Evolutionary conservation across 2,888 invertebrate genomes (phyloP), one percentile per base, ranked within the genome.

Genomic region (Caenorhabditis parvicauda): DNA sequence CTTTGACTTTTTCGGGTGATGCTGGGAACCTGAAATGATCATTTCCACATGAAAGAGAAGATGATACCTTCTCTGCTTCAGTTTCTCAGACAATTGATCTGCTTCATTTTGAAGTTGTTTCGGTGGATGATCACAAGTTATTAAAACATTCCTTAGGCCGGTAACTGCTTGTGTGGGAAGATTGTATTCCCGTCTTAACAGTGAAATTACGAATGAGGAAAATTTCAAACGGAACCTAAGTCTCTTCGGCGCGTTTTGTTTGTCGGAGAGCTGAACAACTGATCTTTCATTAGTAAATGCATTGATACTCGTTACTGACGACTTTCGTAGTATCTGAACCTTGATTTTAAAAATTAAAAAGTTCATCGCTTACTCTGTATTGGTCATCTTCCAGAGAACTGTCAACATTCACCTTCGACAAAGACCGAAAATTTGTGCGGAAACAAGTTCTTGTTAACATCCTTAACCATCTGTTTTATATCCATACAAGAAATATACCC

Each of bases 91-190:
- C 24, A 77, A 44, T 50, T 74, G 65, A 62, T 79, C 79, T 2
- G 79, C 77, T 38, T 79, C 77, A 47, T 70, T 53, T 55, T 79
- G 79, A n/a, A 79, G 48, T 54, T 72, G 71, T 48, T 74, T 76
- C 22, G 74, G 72, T 2, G 65, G 52, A 4, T 59, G 49, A 21
- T 62, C 62, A 52, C 67, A 70, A 12, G 58, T 53, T 5, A 67
- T 21, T 12, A 70, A 21, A 5, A 61, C 62, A 24, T 62, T 60
- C 27, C 69, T 32, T 24, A 72, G 55, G 0, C 70, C 72, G n/a
- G 46, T 53, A 9, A 67, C 55, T 2, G 72, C 70, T 29, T 64
- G 54, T 41, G 52, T 51, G 0, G 72, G 70, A 12, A 72, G 52
- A 43, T 54, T 50, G 59, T 57, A 70, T 19, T 64, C 66, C 25